phyloP scores from a whole-genome alignment of 92 coral and sea anemone species.

The Paramuricea clavata region DNA sequence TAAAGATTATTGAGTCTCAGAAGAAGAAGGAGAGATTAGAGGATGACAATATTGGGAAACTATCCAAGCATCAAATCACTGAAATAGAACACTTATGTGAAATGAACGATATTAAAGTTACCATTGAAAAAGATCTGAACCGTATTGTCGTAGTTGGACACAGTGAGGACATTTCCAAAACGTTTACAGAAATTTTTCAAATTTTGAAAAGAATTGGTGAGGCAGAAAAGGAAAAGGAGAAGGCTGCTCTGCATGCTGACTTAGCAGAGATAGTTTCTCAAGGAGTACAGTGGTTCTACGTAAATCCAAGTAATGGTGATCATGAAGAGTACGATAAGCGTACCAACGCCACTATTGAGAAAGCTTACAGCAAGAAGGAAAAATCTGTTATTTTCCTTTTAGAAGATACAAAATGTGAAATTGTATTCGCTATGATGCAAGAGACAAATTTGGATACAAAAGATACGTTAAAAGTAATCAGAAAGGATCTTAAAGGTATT shows the following conservation, averaged over 20 bases:
- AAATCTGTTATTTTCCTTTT: constrained; percentile 40
- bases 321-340: background rate
- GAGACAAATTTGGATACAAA: constrained; percentile 67
- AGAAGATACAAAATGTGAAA: constrained; percentile 49
- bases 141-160: constrained; percentile 71
- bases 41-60: constrained; percentile 61
- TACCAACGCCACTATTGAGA: constrained; percentile 56
- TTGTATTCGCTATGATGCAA: constrained; percentile 67
- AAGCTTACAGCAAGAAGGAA: constrained; percentile 60
- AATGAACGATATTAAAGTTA: constrained; percentile 31
- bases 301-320: background rate
- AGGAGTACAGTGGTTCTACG: constrained; percentile 71
- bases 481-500: constrained; percentile 62
- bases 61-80: constrained; percentile 53
- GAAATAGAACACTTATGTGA: constrained; percentile 50
- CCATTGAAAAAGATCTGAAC: constrained; percentile 39
- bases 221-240: constrained; percentile 69
- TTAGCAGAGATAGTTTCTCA: constrained; percentile 54
- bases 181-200: constrained; percentile 33
- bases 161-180: constrained; percentile 59
- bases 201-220: constrained; percentile 51
- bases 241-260: constrained; percentile 14
- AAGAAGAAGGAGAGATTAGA: constrained; percentile 61
- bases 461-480: constrained; percentile 40
- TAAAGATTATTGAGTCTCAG: constrained; percentile 51